Percentiles rank a stretch among this genome's conserved stretches.
phyloP scores from a whole-genome alignment of 1,140 invertebrate species.

The Drosophila ohnishii region DNA sequence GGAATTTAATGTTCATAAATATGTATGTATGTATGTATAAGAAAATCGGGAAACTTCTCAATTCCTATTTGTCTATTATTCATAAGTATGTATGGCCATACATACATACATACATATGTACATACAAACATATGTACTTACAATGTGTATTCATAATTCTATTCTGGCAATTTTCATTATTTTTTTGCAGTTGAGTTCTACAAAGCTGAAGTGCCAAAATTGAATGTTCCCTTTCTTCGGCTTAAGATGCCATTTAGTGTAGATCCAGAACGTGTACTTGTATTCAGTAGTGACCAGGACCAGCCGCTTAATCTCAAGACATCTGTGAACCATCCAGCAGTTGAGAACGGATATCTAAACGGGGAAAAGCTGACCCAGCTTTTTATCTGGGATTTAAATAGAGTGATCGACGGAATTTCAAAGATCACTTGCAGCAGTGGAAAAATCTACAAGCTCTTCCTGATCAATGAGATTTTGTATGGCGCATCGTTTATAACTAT shows the following conservation, averaged over 20 bases:
- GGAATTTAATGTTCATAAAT: neutral
- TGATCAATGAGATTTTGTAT: neutral
- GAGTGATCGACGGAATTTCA: neutral
- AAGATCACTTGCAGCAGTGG: conserved; percentile 4
- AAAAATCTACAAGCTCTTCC: neutral
- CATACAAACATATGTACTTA: too few relatives aligned
- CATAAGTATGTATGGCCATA: too few relatives aligned
- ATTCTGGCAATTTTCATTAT: neutral
- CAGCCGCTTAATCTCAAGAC: conserved; percentile 1
- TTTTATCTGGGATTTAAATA: conserved; percentile 1
- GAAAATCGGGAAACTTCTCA: neutral
- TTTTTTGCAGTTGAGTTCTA: neutral
- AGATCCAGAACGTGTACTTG: neutral
- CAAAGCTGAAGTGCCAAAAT: neutral
- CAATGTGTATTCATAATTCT: neutral
- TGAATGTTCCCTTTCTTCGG: neutral
- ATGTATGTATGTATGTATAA: neutral
- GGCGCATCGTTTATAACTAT: neutral
- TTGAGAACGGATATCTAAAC: conserved; percentile 3
- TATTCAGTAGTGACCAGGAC: too few relatives aligned
- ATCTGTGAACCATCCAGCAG: conserved; percentile 5
- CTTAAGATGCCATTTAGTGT: conserved; percentile 9
- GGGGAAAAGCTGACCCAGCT: neutral
- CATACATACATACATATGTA: too few relatives aligned
- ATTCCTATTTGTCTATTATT: neutral